Evolutionary conservation across 2,888 invertebrate species (phyloP), one percentile per base, ranked within the genome.

Genomic region (Chouioia cunea): DNA sequence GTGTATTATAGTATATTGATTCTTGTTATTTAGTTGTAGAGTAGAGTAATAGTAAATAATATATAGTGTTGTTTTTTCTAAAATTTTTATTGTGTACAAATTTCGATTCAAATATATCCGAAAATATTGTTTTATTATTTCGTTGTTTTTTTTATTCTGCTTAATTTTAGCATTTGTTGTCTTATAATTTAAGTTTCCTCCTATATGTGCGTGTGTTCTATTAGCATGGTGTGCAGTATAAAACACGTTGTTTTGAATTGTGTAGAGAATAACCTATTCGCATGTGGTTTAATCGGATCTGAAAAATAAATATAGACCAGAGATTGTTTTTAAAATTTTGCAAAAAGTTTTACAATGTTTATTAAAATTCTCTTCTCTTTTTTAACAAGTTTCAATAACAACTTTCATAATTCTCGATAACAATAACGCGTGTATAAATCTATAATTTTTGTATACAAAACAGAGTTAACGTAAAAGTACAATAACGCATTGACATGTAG

Each of bases 391-490:
- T 23, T 73, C 59, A 73, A 70, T 62, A 73, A 67, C 16, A 66
- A 60, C 36, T 64, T 12, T 59, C 57, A 57, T 56, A 62, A 36
- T 68, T 67, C 20, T 36, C 36, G 23, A 62, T 71, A 73, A 68
- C 67, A 73, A 71, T 70, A 71, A 63, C 56, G 44, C n/a, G 69
- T 69, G 65, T 65, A 73, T 53, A 71, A 74, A 73, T 73, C 63
- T 74, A 70, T 64, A 53, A 67, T 65, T 70, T 70, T 73, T 73
- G 36, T 36, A 36, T 36, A 73, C 62, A 77, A 77, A 77, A 76
- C 67, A 60, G 62, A 66, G 48, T 59, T 44, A 70, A 22, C 53
- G 46, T 70, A 70, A 70, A 52, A 66, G 66, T n/a, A 44, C 59
- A 72, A 53, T 65, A 48, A n/a, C 56, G n/a, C 16, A 20, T 44